Base-by-base conservation (phyloP, 1,140 invertebrate genomes). In the Neotoxoptera formosana region DNA sequence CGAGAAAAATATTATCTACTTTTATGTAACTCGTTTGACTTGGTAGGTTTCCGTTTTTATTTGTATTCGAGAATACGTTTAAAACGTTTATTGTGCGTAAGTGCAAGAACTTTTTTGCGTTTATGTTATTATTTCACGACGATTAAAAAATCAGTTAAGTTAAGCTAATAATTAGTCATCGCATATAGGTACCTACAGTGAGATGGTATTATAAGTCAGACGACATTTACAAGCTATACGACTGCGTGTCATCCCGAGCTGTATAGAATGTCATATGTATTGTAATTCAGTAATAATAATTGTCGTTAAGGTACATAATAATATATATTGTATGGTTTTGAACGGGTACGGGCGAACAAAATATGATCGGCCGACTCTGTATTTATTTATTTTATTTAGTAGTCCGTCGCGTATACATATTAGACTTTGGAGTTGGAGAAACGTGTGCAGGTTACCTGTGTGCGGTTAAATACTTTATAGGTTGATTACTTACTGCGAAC, bases 401-500 rank as follows among this genome's bases (percentile, higher is more conserved):
- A 84, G 11, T 36, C 11, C 9, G 23, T 45, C 36, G 8, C 41
- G 41, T 45, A n/a, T n/a, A n/a, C n/a, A 53, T 53, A 41, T 30
- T 84, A 84, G 21, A 25, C 1, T 84, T 23, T 84, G 11, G 21
- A 45, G 36, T 41, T 41, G 25, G 36, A 17, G 14, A 47, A 0
- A 47, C 17, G n/a, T 25, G 25, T 53, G 21, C 41, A 41, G 41
- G 51, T 7, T n/a, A n/a, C n/a, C 51, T 53, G 51, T 30, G 6
- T 30, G 2, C 6, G 41, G 3, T 84, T 84, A 86, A 89, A 89
- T n/a, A n/a, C n/a, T n/a, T n/a, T n/a, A n/a, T 53, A 36, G 21
- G 17, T 53, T 41, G 25, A 67, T 90, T 93, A 93, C 91, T 93
- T 86, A 93, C 91, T 93, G 91, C 30, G 91, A 84, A 56, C 81